phyloP scores from a whole-genome alignment of 2,113 vertebrate genomes.

The Siphamia tubifer region DNA sequence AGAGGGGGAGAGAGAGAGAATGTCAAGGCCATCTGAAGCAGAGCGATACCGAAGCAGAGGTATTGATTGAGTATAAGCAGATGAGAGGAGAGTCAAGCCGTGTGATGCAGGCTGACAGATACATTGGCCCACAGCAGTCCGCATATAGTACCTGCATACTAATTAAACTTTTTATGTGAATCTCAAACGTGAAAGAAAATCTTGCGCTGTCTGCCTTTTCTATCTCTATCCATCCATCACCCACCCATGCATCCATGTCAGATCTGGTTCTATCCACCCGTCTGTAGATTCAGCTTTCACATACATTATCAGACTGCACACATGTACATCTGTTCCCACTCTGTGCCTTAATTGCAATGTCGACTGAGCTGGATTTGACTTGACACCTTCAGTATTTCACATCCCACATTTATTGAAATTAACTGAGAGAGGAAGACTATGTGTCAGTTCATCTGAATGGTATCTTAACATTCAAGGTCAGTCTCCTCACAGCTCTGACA shows the following conservation, averaged over 20 bases:
- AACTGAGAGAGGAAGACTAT: conserved; percentile 2
- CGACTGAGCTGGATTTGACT: background rate
- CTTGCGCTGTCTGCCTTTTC: background rate
- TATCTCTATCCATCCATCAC: conserved; percentile 6
- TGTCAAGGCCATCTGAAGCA: conserved; percentile 17
- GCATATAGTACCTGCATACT: conserved; percentile 22
- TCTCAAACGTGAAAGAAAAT: conserved; percentile 14
- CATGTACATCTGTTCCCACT: background rate
- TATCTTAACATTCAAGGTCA: background rate
- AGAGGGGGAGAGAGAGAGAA: background rate
- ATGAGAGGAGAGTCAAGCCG: conserved; percentile 13
- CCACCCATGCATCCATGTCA: background rate
- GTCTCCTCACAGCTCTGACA: background rate
- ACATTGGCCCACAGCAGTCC: conserved; percentile 25
- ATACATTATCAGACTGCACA: conserved; percentile 1
- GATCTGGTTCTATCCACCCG: background rate
- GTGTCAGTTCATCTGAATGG: background rate
- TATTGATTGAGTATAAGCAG: conserved; percentile 41
- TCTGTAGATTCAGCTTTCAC: background rate
- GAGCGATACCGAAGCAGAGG: conserved; percentile 17
- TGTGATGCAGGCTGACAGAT: conserved; percentile 33
- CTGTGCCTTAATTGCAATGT: background rate
- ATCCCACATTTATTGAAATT: conserved; percentile 2
- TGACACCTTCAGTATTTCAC: background rate
- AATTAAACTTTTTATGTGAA: conserved; percentile 30